A percentile compares a stretch with the other conserved stretches of the same genome.
These are phyloP conservation scores for Poliocrania exsul DNA, from an alignment of 2,797 vertebrate genomes.

Conservation along the genomic window DNA sequence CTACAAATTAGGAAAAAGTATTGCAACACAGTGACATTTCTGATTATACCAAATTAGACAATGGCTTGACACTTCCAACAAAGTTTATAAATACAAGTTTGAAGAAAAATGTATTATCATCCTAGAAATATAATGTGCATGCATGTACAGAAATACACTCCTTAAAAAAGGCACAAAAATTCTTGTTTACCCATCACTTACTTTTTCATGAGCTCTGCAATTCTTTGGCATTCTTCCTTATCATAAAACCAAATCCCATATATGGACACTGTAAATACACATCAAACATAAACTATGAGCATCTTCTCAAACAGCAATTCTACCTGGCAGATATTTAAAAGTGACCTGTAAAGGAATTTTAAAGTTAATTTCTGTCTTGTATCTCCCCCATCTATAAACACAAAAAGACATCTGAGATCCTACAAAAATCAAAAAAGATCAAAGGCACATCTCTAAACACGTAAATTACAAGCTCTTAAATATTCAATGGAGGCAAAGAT, in stretches of 20 bases:
- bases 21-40: background rate
- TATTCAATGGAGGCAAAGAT: background rate
- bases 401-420: background rate
- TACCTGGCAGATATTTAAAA: conserved; percentile 5
- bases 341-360: background rate
- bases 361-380: background rate
- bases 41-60: background rate
- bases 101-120: background rate
- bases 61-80: background rate
- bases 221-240: conserved; percentile 94
- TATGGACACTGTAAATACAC: conserved; percentile 88
- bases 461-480: background rate
- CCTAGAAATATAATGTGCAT: background rate
- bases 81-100: background rate
- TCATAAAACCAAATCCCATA: conserved; percentile 99
- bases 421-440: background rate
- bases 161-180: background rate
- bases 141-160: background rate
- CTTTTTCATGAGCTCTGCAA: conserved; percentile 93
- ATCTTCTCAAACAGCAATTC: conserved; percentile 34
- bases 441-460: background rate
- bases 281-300: conserved; percentile 65
- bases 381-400: background rate
- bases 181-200: conserved; percentile 78
- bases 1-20: background rate